Base-by-base conservation (phyloP, 2,797 vertebrate species). In the Tapera naevia region DNA sequence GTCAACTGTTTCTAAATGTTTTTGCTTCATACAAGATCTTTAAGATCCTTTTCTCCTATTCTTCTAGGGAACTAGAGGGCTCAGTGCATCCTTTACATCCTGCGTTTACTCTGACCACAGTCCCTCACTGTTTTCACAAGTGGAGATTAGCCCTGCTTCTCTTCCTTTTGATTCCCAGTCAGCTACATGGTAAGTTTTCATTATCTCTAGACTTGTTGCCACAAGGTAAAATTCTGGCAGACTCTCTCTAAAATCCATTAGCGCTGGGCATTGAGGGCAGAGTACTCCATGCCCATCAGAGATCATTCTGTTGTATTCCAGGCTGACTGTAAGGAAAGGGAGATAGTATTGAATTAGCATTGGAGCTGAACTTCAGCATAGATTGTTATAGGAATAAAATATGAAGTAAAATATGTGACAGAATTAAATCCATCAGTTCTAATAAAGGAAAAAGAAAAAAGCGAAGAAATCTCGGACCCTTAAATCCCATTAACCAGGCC, bases 401-500 rank as follows among this genome's bases (percentile, higher is more conserved):
- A 89, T 19, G 65, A 97, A 96, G 93, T 97, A 97, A 98, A 97
- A 97, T 96, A 94, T 93, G 80, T 96, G 87, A 94, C 97, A 91
- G 92, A 94, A 97, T 95, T 97, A 95, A 97, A 97, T 97, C 90
- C 94, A 95, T 97, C 94, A 94, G 96, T 97, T 97, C 90, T 97
- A 97, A 97, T 97, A 96, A 97, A 97, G 94, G 80, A 97, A 97
- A 94, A 87, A 91, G 76, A 97, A 96, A 93, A 96, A 97, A 94
- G 97, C 95, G 96, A 93, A 95, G 88, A 96, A 95, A 97, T 95
- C 92, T 96, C 97, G 96, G 93, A 97, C 95, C 93, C 89, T 95
- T 97, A 95, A 97, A 98, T 98, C 97, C 92, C 96, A 97, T 97
- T 97, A 98, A 97, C 89, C 86, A 97, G 95, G 93, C 92, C 97